Base-by-base conservation (phyloP, 2,888 invertebrate genomes). In the Trilocha varians region DNA sequence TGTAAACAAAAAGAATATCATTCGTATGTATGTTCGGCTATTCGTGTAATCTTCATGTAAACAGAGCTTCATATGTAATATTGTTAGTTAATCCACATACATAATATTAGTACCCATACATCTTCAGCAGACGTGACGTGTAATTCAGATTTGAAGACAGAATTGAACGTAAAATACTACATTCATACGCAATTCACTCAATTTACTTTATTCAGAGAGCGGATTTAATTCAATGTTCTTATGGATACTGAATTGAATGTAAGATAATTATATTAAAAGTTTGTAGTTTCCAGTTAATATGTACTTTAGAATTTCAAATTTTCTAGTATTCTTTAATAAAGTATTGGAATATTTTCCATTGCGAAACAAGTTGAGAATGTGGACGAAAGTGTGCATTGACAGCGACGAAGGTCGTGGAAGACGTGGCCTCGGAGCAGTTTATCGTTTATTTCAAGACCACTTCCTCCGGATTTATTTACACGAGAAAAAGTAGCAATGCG, bases 11-110 rank as follows among this genome's bases (percentile, higher is more conserved):
- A 2, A 9, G 11, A 3, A 9, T 6, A 11, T 25, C 6, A 2
- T 5, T 25, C 11, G 11, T 25, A 2, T 11, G 25, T 5, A 25
- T 25, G 11, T 25, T 46, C 44, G 25, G 44, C 42, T 43, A 44
- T 44, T 44, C 4, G 18, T 18, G 4, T 18, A 18, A n/a, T 15
- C 13, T 15, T 32, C 25, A 25, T 25, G 25, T 25, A 25, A 25
- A 25, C 5, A 25, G 2, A 25, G 11, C 11, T 25, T 25, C 25
- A 25, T 25, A 9, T 5, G 25, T 25, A 18, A n/a, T 18, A 18
- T 5, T 25, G 8, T 25, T 25, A 2, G 25, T 25, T 25, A 9
- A 11, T 25, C 8, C 25, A 25, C 5, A 25, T 25, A n/a, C n/a
- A n/a, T n/a, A n/a, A n/a, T n/a, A 9, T 25, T 25, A 25, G 25